These are phyloP conservation scores for Callitettix versicolor DNA, from an alignment of 1,140 invertebrate genomes.

Conservation along the genomic window DNA sequence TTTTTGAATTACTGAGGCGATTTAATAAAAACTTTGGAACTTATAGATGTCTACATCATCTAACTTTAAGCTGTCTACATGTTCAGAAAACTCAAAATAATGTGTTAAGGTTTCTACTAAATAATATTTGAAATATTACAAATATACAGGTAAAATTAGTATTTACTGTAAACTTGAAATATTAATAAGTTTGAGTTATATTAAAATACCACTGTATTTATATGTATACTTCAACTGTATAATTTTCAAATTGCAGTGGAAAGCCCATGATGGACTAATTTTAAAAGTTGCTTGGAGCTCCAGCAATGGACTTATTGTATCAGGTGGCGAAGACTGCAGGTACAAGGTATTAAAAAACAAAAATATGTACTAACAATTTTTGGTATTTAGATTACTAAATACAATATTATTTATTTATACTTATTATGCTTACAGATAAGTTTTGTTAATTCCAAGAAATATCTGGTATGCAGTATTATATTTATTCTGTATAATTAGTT, in stretches of 20 bases:
- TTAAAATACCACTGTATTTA: background rate
- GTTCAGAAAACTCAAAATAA: no score
- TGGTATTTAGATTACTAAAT: no score
- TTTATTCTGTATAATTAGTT: no score
- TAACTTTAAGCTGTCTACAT: no score
- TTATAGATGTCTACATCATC: no score
- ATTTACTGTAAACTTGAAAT: background rate
- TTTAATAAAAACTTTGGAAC: no score
- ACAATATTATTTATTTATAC: no score
- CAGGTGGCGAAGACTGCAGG: slow-evolving; percentile 89
- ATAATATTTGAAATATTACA: background rate
- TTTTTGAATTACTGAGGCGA: no score
- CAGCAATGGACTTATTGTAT: slow-evolving; percentile 77
- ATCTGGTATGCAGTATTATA: no score
- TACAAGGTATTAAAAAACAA: slow-evolving; percentile 76
- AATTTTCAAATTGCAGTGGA: slow-evolving; percentile 75
- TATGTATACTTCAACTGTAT: background rate
- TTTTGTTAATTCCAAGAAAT: no score
- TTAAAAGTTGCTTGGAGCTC: slow-evolving; percentile 81
- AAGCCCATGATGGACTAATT: slow-evolving; percentile 89
- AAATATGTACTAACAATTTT: no score
- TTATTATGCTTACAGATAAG: no score
- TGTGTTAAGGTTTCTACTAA: background rate
- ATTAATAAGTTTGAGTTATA: background rate
- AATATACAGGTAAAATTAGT: background rate